phyloP scores from a whole-genome alignment of 2,797 vertebrate genomes.

The Helicolenus hilgendorfi region DNA sequence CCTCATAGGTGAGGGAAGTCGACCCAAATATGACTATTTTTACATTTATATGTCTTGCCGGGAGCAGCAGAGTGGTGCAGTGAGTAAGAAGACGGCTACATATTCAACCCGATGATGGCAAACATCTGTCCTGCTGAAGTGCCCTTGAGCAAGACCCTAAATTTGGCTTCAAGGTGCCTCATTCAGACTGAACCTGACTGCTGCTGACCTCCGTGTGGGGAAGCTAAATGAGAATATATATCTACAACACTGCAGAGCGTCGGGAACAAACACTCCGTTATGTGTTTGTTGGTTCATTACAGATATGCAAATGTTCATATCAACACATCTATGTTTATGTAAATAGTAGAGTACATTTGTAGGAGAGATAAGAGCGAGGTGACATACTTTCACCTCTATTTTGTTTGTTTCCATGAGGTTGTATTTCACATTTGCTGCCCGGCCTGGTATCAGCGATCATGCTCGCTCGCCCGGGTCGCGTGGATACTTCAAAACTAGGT shows the following conservation, averaged over 20 bases:
- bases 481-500: slow-evolving; percentile 17
- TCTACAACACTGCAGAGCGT: background rate
- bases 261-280: slow-evolving; percentile 13
- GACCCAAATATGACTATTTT: slow-evolving; percentile 40
- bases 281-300: background rate
- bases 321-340: slow-evolving; percentile 22
- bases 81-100: background rate
- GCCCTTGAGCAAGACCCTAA: background rate
- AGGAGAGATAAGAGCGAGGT: background rate
- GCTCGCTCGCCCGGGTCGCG: background rate
- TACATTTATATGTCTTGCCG: background rate
- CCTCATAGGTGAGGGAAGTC: slow-evolving; percentile 9
- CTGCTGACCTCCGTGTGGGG: background rate
- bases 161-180: background rate
- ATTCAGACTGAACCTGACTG: background rate
- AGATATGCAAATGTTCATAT: slow-evolving; percentile 55
- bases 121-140: background rate
- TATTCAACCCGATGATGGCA: background rate
- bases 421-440: background rate
- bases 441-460: background rate
- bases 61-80: background rate
- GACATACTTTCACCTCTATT: background rate
- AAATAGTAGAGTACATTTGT: slow-evolving; percentile 10
- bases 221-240: background rate
- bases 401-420: background rate